These are phyloP conservation scores for Hydraecia micacea DNA, from an alignment of 2,888 invertebrate species.

Conservation along the genomic window DNA sequence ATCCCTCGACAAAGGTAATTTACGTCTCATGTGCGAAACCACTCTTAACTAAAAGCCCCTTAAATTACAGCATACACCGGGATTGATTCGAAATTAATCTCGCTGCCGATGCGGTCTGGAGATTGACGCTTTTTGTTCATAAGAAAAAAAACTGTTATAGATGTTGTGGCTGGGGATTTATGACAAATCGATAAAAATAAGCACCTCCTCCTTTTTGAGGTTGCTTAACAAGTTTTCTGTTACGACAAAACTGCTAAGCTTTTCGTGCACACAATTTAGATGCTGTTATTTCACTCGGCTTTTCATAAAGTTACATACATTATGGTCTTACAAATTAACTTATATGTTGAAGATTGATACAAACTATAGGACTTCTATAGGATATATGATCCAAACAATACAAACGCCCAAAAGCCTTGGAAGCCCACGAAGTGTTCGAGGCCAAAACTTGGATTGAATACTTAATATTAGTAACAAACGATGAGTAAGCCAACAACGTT, in stretches of 20 bases:
- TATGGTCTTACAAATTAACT: not conserved
- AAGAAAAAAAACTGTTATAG: constrained; percentile 64
- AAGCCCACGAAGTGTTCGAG: constrained; percentile 53
- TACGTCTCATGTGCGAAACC: constrained; percentile 89
- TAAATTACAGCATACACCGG: constrained; percentile 87
- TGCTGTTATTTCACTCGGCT: not conserved
- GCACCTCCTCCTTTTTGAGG: constrained; percentile 48
- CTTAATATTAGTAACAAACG: constrained; percentile 73
- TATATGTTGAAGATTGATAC: not conserved
- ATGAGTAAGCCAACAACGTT: constrained; percentile 85
- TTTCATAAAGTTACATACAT: not conserved
- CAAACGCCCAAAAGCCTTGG: constrained; percentile 40
- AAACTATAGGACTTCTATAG: not conserved
- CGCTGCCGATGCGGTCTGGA: constrained; percentile 74
- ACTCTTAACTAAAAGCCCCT: constrained; percentile 88
- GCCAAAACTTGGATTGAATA: constrained; percentile 59
- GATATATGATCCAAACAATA: constrained; percentile 16
- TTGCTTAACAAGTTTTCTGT: constrained; percentile 38
- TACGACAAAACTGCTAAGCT: constrained; percentile 14
- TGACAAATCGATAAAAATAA: constrained; percentile 64
- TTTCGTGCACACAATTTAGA: constrained; percentile 9
- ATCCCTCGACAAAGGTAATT: constrained; percentile 86
- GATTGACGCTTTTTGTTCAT: constrained; percentile 74
- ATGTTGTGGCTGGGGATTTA: constrained; percentile 54
- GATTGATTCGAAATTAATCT: constrained; percentile 89